Base-by-base conservation (phyloP, 2,113 vertebrate species). In the Machaerirhynchus nigripectus region DNA sequence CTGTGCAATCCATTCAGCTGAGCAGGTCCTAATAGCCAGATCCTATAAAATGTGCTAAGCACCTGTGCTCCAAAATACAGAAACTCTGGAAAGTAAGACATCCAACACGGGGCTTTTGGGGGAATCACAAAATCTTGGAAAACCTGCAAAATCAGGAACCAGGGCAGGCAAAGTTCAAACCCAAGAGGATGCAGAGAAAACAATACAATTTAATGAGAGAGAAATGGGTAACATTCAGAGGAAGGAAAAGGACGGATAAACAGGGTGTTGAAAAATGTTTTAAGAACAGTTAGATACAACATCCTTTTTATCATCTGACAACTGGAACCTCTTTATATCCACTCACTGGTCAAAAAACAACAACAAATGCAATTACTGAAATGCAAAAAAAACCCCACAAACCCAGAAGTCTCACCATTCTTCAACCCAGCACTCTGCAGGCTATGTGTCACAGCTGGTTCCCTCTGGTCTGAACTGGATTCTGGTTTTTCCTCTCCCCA, bases 381-480 rank as follows among this genome's bases (percentile, higher is more conserved):
- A 82, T 50, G 7, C 1, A 49, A 67, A 47, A 63, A 52, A 39
- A 40, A 42, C 7, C 8, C 57, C 42, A 44, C 42, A 63, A 64
- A 71, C 0, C 6, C 6, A 57, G 40, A 81, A 71, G 2, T 8
- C 16, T 50, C 22, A 42, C 8, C 12, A 8, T 33, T 64, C 73
- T 87, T 68, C 18, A 52, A 13, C 5, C 18, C 46, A 56, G 9
- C 0, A 1, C 12, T 63, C n/a, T 49, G 7, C 15, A 46, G 22
- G 6, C 17, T 46, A 13, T 4, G 0, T 21, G 55, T 50, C 24
- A 17, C 7, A 9, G 52, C 9, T 46, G 7, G 2, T 30, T 71
- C 22, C 30, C 27, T 30, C 19, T 65, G 12, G 10, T 55, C 11
- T 87, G 52, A 84, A 18, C 13, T 37, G 33, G 6, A 27, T 21